Conservation (phyloP, 2,113 vertebrate genomes). For the Micronycteris hirsuta region DNA sequence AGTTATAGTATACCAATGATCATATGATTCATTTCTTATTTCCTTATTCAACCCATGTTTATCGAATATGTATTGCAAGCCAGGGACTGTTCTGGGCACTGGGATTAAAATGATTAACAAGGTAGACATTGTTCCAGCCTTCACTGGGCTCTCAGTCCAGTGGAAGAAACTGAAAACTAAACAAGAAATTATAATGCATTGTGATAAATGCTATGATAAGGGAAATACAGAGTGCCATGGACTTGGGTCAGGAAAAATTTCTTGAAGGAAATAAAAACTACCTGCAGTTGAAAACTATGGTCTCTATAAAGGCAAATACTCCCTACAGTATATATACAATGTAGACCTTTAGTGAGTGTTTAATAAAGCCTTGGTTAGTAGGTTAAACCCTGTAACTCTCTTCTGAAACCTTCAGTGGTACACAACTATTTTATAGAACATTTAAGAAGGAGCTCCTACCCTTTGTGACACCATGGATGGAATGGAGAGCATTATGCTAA, state of each 20-base stretch:
- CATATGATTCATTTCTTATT: not conserved
- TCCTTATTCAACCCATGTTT: not conserved
- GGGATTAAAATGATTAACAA: slow-evolving; percentile 18
- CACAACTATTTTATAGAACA: not conserved
- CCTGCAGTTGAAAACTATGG: not conserved
- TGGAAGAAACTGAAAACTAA: slow-evolving; percentile 31
- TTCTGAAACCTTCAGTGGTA: not conserved
- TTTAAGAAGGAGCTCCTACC: not conserved
- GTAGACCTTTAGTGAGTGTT: not conserved
- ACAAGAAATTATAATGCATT: not conserved
- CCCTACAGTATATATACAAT: not conserved
- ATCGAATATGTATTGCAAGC: not conserved
- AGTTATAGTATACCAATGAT: not conserved
- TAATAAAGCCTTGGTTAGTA: not conserved
- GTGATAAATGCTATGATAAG: not conserved
- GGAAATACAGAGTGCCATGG: not conserved
- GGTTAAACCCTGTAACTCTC: not conserved
- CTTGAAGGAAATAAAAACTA: slow-evolving; percentile 13
- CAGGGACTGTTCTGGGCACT: not conserved
- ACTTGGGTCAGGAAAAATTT: not conserved
- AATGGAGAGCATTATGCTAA: no score
- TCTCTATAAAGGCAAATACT: not conserved
- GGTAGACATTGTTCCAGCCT: not conserved
- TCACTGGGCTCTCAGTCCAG: not conserved
- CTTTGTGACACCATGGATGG: no score